phyloP scores from a whole-genome alignment of 2,797 vertebrate genomes.

The Prunella strophiata region DNA sequence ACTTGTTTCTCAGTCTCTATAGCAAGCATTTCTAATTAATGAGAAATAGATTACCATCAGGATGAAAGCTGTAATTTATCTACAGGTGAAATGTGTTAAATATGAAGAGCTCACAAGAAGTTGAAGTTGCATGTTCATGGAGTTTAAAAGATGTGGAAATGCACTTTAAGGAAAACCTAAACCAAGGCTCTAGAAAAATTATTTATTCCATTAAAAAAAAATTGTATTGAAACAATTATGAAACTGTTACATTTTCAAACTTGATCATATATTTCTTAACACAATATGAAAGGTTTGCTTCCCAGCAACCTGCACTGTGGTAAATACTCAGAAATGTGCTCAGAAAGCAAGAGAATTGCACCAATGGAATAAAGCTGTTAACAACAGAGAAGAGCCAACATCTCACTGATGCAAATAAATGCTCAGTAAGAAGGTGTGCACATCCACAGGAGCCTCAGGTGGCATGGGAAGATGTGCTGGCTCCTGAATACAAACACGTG shows the following conservation, averaged over 20 bases:
- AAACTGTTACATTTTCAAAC: not conserved
- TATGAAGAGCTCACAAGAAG: not conserved
- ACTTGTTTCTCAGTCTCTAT: not conserved
- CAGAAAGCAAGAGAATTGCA: not conserved
- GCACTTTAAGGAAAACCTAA: not conserved
- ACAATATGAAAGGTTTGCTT: not conserved
- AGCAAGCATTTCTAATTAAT: not conserved
- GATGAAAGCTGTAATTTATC: not conserved
- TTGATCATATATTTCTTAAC: not conserved
- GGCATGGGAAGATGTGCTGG: accelerated
- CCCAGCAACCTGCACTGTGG: not conserved
- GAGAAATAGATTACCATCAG: not conserved
- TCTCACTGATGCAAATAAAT: not conserved
- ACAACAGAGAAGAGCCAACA: not conserved
- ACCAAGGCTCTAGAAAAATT: not conserved
- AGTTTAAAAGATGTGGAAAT: not conserved
- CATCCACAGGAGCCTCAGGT: not conserved
- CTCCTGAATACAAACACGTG: not conserved
- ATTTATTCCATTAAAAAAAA: not conserved
- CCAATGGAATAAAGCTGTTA: not conserved
- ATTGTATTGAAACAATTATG: not conserved
- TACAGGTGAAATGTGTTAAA: not conserved
- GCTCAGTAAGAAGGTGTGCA: not conserved
- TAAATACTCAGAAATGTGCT: not conserved
- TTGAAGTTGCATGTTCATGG: not conserved